Conservation (phyloP, 2,888 invertebrate genomes). For the Ophraella communa region DNA sequence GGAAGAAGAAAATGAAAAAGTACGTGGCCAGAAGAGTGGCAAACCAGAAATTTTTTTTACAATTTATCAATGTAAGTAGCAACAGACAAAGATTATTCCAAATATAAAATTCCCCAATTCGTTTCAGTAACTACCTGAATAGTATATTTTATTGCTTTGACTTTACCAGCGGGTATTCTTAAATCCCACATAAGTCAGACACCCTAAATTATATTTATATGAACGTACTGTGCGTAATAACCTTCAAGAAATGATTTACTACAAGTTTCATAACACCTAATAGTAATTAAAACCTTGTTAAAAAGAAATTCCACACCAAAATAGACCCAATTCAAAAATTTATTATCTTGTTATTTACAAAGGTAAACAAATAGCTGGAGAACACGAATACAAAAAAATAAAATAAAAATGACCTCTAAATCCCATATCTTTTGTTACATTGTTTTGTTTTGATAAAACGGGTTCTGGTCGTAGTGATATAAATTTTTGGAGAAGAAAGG, state of each 20-base stretch:
- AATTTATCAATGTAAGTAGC: too few species aligned
- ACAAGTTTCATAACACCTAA: background rate
- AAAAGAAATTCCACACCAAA: background rate
- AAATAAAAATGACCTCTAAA: background rate
- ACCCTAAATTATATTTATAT: too few species aligned
- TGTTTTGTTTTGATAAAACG: background rate
- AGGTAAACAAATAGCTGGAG: background rate
- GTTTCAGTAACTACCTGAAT: too few species aligned
- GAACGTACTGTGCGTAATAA: too few species aligned
- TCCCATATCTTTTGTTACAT: background rate
- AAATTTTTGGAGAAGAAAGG: background rate
- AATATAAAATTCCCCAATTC: too few species aligned
- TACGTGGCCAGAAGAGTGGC: too few species aligned
- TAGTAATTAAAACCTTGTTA: background rate
- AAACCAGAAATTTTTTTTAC: too few species aligned
- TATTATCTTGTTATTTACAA: background rate
- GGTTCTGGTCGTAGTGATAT: background rate
- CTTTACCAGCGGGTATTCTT: too few species aligned
- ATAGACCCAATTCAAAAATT: background rate
- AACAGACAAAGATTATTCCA: too few species aligned
- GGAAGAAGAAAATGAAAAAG: too few species aligned
- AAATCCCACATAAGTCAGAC: too few species aligned
- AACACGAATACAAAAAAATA: background rate
- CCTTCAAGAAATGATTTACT: background rate
- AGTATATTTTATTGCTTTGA: too few species aligned